Evolutionary conservation across 1,140 invertebrate genomes (phyloP).

Genomic region (Caenorhabditis remanei): DNA sequence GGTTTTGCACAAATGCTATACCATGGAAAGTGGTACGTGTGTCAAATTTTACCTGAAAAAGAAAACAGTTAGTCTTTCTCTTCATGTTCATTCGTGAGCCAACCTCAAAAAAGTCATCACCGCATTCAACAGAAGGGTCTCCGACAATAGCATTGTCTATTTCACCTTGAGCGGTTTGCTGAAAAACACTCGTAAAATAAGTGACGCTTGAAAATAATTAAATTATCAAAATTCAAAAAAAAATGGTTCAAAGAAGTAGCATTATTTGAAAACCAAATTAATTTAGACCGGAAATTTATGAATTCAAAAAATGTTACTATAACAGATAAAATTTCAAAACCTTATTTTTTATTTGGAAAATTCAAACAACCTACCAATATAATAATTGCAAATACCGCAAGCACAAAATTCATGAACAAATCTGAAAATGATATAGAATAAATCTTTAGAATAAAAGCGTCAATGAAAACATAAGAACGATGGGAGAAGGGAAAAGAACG

Average conservation of each 20-base stretch:
- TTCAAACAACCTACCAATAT: conserved; percentile 20
- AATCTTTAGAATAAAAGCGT: neutral
- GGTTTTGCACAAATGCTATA: conserved; percentile 75
- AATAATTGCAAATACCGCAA: conserved; percentile 20
- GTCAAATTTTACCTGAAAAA: conserved; percentile 70
- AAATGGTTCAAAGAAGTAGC: too few species aligned
- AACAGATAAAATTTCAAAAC: too few species aligned
- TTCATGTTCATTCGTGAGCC: neutral
- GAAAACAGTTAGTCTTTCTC: neutral
- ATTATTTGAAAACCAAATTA: too few species aligned
- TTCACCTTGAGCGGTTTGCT: conserved; percentile 36
- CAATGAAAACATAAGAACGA: too few species aligned
- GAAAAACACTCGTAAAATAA: neutral
- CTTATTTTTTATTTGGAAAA: too few species aligned
- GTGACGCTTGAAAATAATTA: too few species aligned
- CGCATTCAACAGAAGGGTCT: conserved; percentile 75
- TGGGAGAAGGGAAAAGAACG: neutral
- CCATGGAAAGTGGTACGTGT: conserved; percentile 74
- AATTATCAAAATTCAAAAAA: too few species aligned
- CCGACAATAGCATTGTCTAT: conserved; percentile 72
- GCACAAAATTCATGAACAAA: conserved; percentile 30
- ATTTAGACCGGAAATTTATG: too few species aligned
- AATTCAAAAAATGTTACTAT: too few species aligned
- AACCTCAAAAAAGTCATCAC: conserved; percentile 75
- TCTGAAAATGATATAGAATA: neutral